Evolutionary conservation across 2,888 invertebrate genomes (phyloP), one percentile per base, ranked within the genome.

Genomic region (Sesamia inferens): DNA sequence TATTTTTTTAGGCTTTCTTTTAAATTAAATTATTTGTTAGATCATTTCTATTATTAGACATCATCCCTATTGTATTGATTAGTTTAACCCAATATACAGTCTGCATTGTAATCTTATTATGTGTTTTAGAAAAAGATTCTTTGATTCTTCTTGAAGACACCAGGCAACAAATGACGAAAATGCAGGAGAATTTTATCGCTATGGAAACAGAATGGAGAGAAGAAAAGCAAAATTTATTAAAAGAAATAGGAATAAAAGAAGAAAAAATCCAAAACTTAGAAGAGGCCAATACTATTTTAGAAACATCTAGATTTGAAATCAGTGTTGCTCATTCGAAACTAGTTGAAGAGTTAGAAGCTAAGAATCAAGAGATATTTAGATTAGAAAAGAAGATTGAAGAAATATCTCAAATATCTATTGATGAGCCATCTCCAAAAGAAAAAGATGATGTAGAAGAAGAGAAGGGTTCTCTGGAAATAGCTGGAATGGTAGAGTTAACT

Each of bases 131-230:
- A 71, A 98, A 98, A 95, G 97, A 97, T 85, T 97, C 98, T 14
- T 93, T 98, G 77, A 97, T 97, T 87, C 97, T 97, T 82, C 95
- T 98, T 67, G 98, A 98, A 92, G 98, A 98, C 78, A 98, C 98
- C 24, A 97, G 97, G 89, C 97, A 97, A 85, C 98, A 98, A 94
- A 98, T 98, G 97, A 97, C 97, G 88, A 96, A 97, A 88, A 98
- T 98, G 98, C 98, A 98, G 92, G 97, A 97, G 86, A 97, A 97
- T 91, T 98, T 98, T 91, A 95, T 97, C 47, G 95, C 96, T 19
- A 96, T 97, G 92, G 98, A 98, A 94, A 94, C 95, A 64, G 97
- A 97, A 79, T 97, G 98, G 96, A 97, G 97, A 88, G 96, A 97
- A 68, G 97, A 98, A 91, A 97, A 97, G 87, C 93, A 95, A 57